Evolutionary conservation across 64 coral and sea anemone genomes (phyloP).

Genomic region (Montipora cactus): DNA sequence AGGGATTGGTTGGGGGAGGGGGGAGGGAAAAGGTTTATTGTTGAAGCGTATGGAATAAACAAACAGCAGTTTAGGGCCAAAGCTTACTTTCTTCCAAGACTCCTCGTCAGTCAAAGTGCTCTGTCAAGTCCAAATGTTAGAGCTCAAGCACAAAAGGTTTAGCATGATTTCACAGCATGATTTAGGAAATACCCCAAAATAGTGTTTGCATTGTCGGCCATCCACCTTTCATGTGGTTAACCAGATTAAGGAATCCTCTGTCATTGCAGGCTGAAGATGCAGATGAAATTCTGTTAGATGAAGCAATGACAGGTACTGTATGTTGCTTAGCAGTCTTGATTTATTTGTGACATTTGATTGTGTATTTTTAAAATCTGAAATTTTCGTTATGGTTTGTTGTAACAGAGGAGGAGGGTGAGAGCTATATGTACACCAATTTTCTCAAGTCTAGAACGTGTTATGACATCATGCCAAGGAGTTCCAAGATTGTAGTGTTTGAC

Average conservation of each 20-base stretch:
- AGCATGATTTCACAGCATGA: too few species aligned
- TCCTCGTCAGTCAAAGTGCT: too few species aligned
- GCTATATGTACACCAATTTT: conserved; percentile 91
- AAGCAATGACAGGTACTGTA: conserved; percentile 72
- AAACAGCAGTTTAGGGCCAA: too few species aligned
- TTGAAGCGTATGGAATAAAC: too few species aligned
- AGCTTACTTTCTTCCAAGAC: too few species aligned
- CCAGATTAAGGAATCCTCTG: neutral
- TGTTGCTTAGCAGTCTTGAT: neutral
- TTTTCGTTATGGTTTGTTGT: neutral
- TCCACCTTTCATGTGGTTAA: too few species aligned
- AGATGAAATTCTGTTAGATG: conserved; percentile 64
- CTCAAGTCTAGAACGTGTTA: conserved; percentile 86
- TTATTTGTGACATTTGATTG: neutral
- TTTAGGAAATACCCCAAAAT: too few species aligned
- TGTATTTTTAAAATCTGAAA: neutral
- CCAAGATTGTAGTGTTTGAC: conserved; percentile 99
- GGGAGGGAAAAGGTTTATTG: too few species aligned
- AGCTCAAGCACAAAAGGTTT: too few species aligned
- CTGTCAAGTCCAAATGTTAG: too few species aligned
- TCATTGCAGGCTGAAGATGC: conserved; percentile 7
- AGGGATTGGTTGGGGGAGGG: too few species aligned
- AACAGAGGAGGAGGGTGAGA: conserved; percentile 53
- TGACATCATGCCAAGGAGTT: conserved; percentile 97
- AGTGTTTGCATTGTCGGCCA: too few species aligned